These are phyloP conservation scores for Lasioglossum leucozonium DNA, from an alignment of 2,888 invertebrate species.

Conservation along the genomic window DNA sequence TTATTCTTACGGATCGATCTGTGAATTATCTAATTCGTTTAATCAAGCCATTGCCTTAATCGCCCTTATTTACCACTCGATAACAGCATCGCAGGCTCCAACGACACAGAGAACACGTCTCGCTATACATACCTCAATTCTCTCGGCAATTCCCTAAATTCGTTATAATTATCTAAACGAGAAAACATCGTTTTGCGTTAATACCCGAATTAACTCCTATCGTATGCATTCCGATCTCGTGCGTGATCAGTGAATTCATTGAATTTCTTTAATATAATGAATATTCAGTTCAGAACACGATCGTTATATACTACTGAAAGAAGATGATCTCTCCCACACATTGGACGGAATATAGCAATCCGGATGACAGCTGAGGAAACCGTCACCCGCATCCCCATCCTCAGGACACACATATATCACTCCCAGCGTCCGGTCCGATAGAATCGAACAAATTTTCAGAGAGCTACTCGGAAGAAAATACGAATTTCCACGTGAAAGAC, in stretches of 20 bases:
- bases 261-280: too few relatives aligned
- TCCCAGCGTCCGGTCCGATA: conserved; percentile 25
- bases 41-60: conserved; percentile 82
- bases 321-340: not conserved
- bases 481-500: conserved; percentile 61
- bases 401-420: conserved; percentile 31
- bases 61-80: conserved; percentile 68
- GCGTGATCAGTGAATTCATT: too few relatives aligned
- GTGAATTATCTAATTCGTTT: conserved; percentile 81
- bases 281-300: not conserved
- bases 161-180: not conserved
- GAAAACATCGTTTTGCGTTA: not conserved
- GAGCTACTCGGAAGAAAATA: conserved; percentile 38
- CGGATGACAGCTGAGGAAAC: not conserved
- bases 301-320: not conserved
- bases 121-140: not conserved
- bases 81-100: conserved; percentile 13
- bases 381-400: not conserved
- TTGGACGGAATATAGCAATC: not conserved
- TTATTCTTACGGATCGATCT: conserved; percentile 76
- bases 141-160: not conserved
- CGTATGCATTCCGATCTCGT: too few relatives aligned
- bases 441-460: conserved; percentile 43
- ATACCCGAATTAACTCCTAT: not conserved
- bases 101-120: not conserved